Base-by-base conservation (phyloP, 2,797 vertebrate species). In the Micropoecilia bifurca region DNA sequence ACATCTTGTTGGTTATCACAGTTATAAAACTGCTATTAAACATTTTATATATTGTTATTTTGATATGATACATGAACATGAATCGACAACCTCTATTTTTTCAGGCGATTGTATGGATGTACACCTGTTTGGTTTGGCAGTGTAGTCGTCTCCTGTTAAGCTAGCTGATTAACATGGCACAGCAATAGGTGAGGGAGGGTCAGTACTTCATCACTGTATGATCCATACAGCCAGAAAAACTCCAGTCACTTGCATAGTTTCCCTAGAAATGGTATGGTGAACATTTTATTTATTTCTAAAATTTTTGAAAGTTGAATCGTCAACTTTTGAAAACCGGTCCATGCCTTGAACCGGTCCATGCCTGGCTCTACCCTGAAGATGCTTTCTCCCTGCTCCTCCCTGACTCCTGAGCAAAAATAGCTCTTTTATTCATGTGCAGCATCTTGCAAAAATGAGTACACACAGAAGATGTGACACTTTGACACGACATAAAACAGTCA, bases 341-440 rank as follows among this genome's bases (percentile, higher is more conserved):
- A 61, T 2, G 28, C 30, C 30, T 61, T 18, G 59, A 61, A 33
- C 66, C 66, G 66, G 66, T 14, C 66, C 66, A 69, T 69, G 66
- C 66, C 66, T 69, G 39, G 39, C 41, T 45, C 39, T 12, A 2
- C 20, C 6, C 61, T 36, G 61, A 39, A 3, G 14, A 14, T 20
- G 61, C 7, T 63, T 63, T 43, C 10, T 39, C 20, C 63, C 36
- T 68, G 20, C 66, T 69, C 41, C 66, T 45, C 14, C 61, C 18
- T 9, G 30, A 63, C 59, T 13, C 39, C 39, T 14, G 66, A 45
- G 77, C 89, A 91, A 89, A 91, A 66, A 78, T 83, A 89, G 88
- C 77, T 61, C 16, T 63, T 33, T 36, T 36, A 30, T 39, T 30
- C 18, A 39, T 4, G 10, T 6, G 10, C 53, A 28, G 53, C n/a